A percentile compares a stretch with the other conserved stretches of the same genome.
Evolutionary conservation across 2,113 vertebrate species (phyloP).

Genomic region (Xyrauchen texanus): DNA sequence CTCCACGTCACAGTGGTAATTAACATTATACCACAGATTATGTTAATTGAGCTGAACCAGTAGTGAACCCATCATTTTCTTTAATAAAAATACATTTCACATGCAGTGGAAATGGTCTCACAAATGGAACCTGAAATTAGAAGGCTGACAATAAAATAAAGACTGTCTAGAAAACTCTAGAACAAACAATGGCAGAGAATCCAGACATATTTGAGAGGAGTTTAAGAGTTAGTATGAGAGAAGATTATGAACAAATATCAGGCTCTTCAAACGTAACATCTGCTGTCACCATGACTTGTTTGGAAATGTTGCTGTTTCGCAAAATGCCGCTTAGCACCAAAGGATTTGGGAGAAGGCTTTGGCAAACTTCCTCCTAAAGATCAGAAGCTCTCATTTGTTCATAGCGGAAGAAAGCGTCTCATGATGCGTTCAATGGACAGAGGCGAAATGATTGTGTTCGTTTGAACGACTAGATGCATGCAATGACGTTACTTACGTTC

Average conservation of each 20-base stretch:
- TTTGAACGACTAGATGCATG: constrained; percentile 41
- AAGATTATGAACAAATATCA: constrained; percentile 9
- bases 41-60: too few species aligned
- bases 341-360: constrained; percentile 2
- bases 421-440: background rate
- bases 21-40: too few species aligned
- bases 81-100: too few species aligned
- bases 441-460: background rate
- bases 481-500: constrained; percentile 90
- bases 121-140: too few species aligned
- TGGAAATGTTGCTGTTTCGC: background rate
- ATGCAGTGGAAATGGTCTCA: too few species aligned
- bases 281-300: background rate
- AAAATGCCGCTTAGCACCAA: background rate
- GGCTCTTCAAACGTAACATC: background rate
- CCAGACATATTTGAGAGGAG: background rate
- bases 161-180: too few species aligned
- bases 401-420: background rate
- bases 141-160: too few species aligned
- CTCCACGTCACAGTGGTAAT: too few species aligned
- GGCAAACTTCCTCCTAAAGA: background rate
- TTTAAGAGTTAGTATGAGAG: background rate
- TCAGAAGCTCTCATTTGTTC: constrained; percentile 13
- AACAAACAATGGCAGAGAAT: background rate
- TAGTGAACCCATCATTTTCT: too few species aligned